Evolutionary conservation across 2,113 vertebrate species (phyloP), one percentile per base, ranked within the genome.

Genomic region (Panthera leo): DNA sequence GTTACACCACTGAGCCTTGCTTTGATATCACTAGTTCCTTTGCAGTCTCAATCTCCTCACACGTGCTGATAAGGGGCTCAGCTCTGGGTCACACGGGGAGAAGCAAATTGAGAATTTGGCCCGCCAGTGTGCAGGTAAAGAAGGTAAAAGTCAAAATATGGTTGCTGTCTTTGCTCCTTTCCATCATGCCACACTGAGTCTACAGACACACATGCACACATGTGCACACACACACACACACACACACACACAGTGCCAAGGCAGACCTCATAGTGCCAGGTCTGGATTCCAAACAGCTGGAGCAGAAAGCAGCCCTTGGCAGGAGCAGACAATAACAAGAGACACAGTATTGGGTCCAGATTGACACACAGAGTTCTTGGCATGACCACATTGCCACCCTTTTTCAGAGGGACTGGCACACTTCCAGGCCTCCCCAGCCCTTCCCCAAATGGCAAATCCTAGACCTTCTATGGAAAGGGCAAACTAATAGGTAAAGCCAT

Each of bases 221-320:
- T 55, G 45, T 45, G 45, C 45, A 42, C 29, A 42, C 55, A 39
- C 68, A 65, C 36, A 88, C 7, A 48, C 45, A 89, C 19, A 36
- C 75, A 92, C 27, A 51, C 55, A 11, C 61, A 51, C 23, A 29
- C 19, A 31, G 7, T 95, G 97, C 95, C 97, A 97, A 97, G 63
- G 75, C 88, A 95, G 91, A 70, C 48, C 55, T 86, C 48, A 3
- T 0, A 53, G 65, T 91, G 97, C 97, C 97, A 98, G 95, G 61
- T 92, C 80, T 87, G 78, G 85, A 84, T 94, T 98, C 97, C 95
- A 98, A 97, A 93, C 97, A 98, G 91, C 92, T 97, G 89, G 94
- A 98, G 93, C 96, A 96, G 85, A 97, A 91, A 91, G 94, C 87
- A 86, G 90, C 89, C 82, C 67, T 93, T 97, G 94, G 97, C 97